Evolutionary conservation across 2,797 vertebrate species (phyloP), one percentile per base, ranked within the genome.

Genomic region (Poeciliopsis paucimaculata): DNA sequence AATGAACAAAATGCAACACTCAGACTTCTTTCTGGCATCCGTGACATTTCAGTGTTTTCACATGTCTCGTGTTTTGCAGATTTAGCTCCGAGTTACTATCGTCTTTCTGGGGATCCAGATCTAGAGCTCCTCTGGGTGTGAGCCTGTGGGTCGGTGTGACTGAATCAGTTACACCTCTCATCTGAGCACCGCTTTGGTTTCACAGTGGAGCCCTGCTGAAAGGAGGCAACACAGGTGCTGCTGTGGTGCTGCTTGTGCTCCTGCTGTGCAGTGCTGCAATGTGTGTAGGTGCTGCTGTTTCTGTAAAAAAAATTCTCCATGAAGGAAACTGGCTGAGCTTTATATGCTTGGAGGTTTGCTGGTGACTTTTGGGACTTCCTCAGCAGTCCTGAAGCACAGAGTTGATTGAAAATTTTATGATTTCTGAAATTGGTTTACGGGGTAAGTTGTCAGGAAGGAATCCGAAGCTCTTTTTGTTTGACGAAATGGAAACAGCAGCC

Each of bases 331-430:
- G 43, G 20, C 72, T 36, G 70, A 41, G 31, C 0, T 3, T 64
- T 68, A 46, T 76, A 34, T 76, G 0, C 5, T 82, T 85, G 84
- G 77, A 1, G 7, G 82, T 88, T 75, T 51, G 83, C 78, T 82
- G 76, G 79, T 84, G 76, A 75, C 77, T 77, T 76, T n/a, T 71
- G 1, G 83, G 45, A 77, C 51, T 84, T 45, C n/a, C 12, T 41
- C 78, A 31, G 68, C 82, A 75, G 55, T 45, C 71, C 80, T 68
- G 68, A 77, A 57, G 77, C 77, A 72, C 77, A 20, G 73, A 76
- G 68, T 84, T 86, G 81, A 91, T 84, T 90, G 79, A 74, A 89
- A 87, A 84, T 84, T 88, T 87, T 78, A 87, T 89, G 86, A 91
- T 88, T 88, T 84, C 73, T 84, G 83, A 28, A 89, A 93, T 84